Base-by-base conservation (phyloP, 2,888 invertebrate genomes). In the Cantharis flavilabris region DNA sequence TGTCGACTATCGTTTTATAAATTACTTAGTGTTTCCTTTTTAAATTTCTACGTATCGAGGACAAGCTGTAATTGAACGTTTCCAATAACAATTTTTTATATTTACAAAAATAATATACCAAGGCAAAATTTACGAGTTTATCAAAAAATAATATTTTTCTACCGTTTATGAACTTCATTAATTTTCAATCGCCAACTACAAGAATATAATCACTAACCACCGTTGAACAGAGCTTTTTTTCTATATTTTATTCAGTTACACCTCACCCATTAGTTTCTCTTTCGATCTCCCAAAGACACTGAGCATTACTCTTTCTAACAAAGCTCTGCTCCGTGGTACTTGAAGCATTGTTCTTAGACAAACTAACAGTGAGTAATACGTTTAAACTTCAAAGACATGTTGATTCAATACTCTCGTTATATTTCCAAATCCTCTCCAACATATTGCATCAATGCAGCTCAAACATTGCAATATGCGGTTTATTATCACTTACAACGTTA, bases 1-100 rank as follows among this genome's bases (percentile, higher is more conserved):
- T 71, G 75, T 73, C 63, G 69, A 63, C 23, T 64, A 70, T 70
- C 73, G 69, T 64, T 73, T 73, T 49, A 67, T 63, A 63, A 69
- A 62, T 69, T 70, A 70, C 70, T 73, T 73, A 70, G n/a, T 13
- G 49, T 49, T 49, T 49, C n/a, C 49, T n/a, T 49, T 49, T 49
- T n/a, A n/a, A 49, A 49, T 49, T 49, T 49, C 2, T 5, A n/a
- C 49, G n/a, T 49, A 49, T 49, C 49, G n/a, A 49, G 49, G 49
- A 49, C 49, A 49, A 49, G 7, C 49, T 9, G n/a, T 11, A 49
- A 49, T 49, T 49, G 13, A 49, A 49, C 49, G 4, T 49, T 49
- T 49, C 49, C 49, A 49, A n/a, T n/a, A 49, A 49, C 49, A n/a
- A 16, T n/a, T 7, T 49, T 49, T 7, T 13, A 49, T 49, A n/a